Base-by-base conservation (phyloP, 2,797 vertebrate genomes). In the Sebastes hopkinsi region DNA sequence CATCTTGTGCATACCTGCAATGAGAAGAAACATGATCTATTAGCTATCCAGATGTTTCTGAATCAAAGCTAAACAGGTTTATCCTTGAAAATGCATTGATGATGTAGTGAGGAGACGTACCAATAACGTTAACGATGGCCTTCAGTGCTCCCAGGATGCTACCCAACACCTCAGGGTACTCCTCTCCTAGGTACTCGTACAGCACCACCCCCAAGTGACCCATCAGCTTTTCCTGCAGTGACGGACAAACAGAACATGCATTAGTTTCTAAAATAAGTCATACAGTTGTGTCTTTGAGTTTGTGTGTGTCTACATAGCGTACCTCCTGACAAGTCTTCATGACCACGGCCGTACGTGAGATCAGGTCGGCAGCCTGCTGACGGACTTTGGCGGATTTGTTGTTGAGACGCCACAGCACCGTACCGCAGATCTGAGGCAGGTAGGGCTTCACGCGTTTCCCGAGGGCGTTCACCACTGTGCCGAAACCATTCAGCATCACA, bases 281-380 rank as follows among this genome's bases (percentile, higher is more conserved):
- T 1, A 12, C 1, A 0, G n/a, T 4, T 50, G 10, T 5, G 3
- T 34, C 1, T 30, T 8, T 2, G 6, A 13, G 34, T 34, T 1
- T 1, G 12, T 22, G 16, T 12, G 6, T 6, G n/a, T 76, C 0
- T 23, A 56, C 1, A 4, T 3, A 25, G 0, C 23, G 29, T 90
- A 99, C 99, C 97, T 99, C 99, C 90, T 99, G 99, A 83, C 99
- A 99, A 6, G 99, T 99, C 93, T 99, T 99, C 99, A 99, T 99
- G 71, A 99, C 99, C 77, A 99, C 99, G 1, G 99, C 99, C 1
- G 98, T 99, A 32, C 99, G 97, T 18, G 99, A 99, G 92, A 99
- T 99, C 20, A 99, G 96, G 82, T 99, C 99, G 59, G 99, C 99
- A 0, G 98, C 98, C 91, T 99, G 99, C 83, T 99, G 99, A 72